Base-by-base conservation (phyloP, 2,888 invertebrate species). In the Agrochola lota region DNA sequence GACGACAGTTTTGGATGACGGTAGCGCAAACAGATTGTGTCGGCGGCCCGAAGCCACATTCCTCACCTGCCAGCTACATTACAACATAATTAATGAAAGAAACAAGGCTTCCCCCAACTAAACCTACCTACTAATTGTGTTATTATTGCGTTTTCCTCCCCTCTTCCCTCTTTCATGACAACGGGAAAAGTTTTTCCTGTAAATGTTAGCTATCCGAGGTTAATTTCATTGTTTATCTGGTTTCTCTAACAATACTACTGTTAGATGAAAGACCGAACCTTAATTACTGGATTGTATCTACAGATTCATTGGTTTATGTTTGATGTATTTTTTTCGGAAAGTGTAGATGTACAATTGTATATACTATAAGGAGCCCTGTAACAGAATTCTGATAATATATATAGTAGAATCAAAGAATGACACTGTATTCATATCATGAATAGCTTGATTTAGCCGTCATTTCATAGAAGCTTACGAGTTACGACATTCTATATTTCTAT, bases 141-240 rank as follows among this genome's bases (percentile, higher is more conserved):
- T 88, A 87, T 88, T 86, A 89, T 87, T 85, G 81, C 79, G 73
- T 69, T 80, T 83, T 80, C 82, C 77, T 78, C 60, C 72, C 72
- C 62, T 74, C 64, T 64, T 78, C 74, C 70, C 43, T 66, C 66
- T 77, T 67, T 49, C 71, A 71, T 66, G 74, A 70, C 80, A 82
- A 80, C 70, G 71, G 84, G 77, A 87, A 85, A 90, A 86, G 75
- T 79, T 88, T 86, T 77, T 78, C 59, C 77, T 70, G 52, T 78
- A 85, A 84, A 82, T 80, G 85, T 72, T 40, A 59, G 70, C 80
- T 74, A 72, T 63, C 46, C 67, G 60, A 76, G 82, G 84, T 72
- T 70, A 71, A 74, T 75, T 82, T 89, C 80, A 80, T 88, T 90
- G 86, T 89, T 87, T 87, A 81, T 88, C 84, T 85, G 78, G 80